Conservation (phyloP, 2,113 vertebrate species). For the zebrafish (Danio rerio) region GRCz12tu NC_133195.1:36597501-36598000, state of each 20-base stretch:
- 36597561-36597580: constrained; percentile 91
- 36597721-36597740: constrained; percentile 60
- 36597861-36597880: neutral
- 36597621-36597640: constrained; percentile 94
- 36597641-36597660: constrained; percentile 65
- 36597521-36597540: constrained; percentile 83
- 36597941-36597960: too few relatives aligned
- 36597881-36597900: neutral
- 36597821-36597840: neutral
- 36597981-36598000: too few relatives aligned
- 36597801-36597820: neutral
- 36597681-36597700: constrained; percentile 50
- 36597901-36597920: too few relatives aligned
- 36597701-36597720: neutral
- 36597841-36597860: neutral
- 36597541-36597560: constrained; percentile 82
- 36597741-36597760: constrained; percentile 61
- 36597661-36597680: constrained; percentile 61
- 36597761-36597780: too few relatives aligned
- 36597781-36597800: constrained; percentile 35
- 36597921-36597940: neutral
- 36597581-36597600: constrained; percentile 93
- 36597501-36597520: constrained; percentile 77
- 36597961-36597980: too few relatives aligned
- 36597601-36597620: constrained; percentile 94